Evolutionary conservation across 2,113 vertebrate species (phyloP), one percentile per base, ranked within the genome.

Genomic region (Chelonoidis abingdonii): DNA sequence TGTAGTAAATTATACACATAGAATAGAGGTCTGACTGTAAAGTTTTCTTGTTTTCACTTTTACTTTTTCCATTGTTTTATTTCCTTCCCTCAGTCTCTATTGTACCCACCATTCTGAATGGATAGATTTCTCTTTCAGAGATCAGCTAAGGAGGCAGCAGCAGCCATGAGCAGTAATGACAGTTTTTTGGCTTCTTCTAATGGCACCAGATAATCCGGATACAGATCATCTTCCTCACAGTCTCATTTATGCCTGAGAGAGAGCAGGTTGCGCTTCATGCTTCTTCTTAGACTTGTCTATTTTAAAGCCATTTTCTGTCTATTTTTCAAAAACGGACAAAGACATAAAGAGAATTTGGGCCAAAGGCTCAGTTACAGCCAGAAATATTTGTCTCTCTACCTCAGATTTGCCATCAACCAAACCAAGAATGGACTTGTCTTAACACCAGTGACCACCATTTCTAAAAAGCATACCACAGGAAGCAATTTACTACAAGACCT

Each of bases 241-340:
- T 0, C 1, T 10, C 4, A 38, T 76, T 94, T 95, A 0, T 0
- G 21, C 2, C 38, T 1, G 10, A 79, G 4, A 17, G 17, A 31
- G 31, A 83, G 52, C 27, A 62, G 14, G 14, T 14, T 86, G 10
- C 8, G 62, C 2, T 29, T n/a, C 56, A 84, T 0, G 0, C 2
- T 91, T 93, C 44, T 56, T 54, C 27, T 38, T 10, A 38, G 50
- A 83, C 13, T 83, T 82, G 1, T 29, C 17, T 0, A 1, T 86
- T 88, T 57, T 50, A 49, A 41, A 47, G 5, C 12, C 59, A 31
- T 92, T 92, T 90, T 88, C 31, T n/a, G 59, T 38, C 47, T 54
- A 5, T 49, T 93, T 92, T 92, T 90, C 22, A 54, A 86, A 62
- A 95, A 76, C 5, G 4, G 22, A 91, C 2, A 75, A 79, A 90